These are phyloP conservation scores for Leptodactylus fallax DNA, from an alignment of 2,797 vertebrate genomes.

Conservation along the genomic window DNA sequence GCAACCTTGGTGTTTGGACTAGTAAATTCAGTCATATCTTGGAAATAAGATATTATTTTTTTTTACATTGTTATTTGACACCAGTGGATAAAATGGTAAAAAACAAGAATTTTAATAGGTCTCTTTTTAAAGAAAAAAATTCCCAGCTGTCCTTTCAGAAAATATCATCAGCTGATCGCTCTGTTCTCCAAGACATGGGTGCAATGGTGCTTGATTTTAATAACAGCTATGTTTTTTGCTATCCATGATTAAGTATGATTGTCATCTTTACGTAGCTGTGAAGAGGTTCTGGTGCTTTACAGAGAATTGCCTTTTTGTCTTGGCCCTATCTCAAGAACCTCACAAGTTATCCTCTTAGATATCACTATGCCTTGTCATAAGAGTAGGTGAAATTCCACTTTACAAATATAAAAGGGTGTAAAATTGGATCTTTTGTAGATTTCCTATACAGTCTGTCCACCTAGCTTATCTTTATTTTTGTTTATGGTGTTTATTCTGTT, in stretches of 20 bases:
- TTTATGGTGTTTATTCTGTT: neutral
- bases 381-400: neutral
- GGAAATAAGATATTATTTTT: no score
- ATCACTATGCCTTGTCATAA: neutral
- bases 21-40: no score
- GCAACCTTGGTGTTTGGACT: no score
- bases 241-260: neutral
- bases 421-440: neutral
- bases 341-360: conserved; percentile 1
- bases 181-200: no score
- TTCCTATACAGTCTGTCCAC: neutral
- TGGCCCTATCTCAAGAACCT: neutral
- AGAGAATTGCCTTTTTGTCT: neutral
- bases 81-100: no score
- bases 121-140: no score
- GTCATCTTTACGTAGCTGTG: neutral
- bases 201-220: neutral
- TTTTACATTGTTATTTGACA: no score
- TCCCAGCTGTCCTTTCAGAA: no score
- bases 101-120: no score
- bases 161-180: no score
- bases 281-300: neutral
- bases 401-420: neutral
- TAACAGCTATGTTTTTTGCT: neutral
- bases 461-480: neutral